Conservation (phyloP, 2,797 vertebrate species). For the Sparus aurata region DNA sequence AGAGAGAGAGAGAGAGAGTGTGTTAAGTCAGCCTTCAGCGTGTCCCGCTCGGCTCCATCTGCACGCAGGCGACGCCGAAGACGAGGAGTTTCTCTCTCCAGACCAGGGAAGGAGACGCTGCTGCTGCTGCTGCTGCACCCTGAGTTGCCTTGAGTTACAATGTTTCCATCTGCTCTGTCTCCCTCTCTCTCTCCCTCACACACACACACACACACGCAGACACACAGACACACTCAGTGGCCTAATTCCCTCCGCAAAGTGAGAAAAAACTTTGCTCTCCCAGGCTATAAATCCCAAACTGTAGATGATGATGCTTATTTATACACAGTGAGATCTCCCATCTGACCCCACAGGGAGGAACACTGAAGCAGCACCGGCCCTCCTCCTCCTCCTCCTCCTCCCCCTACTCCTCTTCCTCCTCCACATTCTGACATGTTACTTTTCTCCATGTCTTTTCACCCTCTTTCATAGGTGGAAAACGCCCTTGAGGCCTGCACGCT, state of each 20-base stretch:
- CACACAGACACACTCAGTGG: slow-evolving; percentile 29
- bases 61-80: slow-evolving; percentile 55
- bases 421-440: slow-evolving; percentile 36
- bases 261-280: slow-evolving; percentile 42
- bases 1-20: slow-evolving; percentile 18
- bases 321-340: slow-evolving; percentile 51
- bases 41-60: slow-evolving; percentile 38
- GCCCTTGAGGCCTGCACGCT: slow-evolving; percentile 40
- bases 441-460: slow-evolving; percentile 37
- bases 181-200: slow-evolving; percentile 8
- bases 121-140: slow-evolving; percentile 51
- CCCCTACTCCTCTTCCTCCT: neutral
- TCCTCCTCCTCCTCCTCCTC: neutral
- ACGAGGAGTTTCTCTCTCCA: slow-evolving; percentile 43
- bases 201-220: slow-evolving; percentile 10
- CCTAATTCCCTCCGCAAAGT: slow-evolving; percentile 64
- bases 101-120: slow-evolving; percentile 31
- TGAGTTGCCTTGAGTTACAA: slow-evolving; percentile 60
- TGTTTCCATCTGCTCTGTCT: slow-evolving; percentile 53
- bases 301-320: slow-evolving; percentile 63
- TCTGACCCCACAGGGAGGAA: slow-evolving; percentile 35
- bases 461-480: slow-evolving; percentile 42
- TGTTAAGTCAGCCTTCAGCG: slow-evolving; percentile 23
- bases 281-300: slow-evolving; percentile 56
- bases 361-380: slow-evolving; percentile 23